Conservation (phyloP, 2,888 invertebrate species). For the Nemotelus nigrinus region DNA sequence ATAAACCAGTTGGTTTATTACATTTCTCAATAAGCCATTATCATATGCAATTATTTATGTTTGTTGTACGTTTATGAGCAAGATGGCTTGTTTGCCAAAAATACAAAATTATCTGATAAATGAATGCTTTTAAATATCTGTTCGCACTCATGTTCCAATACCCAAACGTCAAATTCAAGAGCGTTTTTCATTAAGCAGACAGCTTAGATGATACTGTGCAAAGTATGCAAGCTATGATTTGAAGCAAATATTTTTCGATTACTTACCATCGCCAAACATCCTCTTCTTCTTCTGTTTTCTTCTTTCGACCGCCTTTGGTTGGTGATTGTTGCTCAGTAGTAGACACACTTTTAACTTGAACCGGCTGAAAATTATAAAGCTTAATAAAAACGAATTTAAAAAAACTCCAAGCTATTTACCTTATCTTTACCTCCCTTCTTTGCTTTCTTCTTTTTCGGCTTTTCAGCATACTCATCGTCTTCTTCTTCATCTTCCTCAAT, state of each 20-base stretch:
- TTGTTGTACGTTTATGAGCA: too few species aligned
- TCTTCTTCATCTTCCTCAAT: slow-evolving; percentile 67
- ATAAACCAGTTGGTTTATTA: too few species aligned
- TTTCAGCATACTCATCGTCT: slow-evolving; percentile 69
- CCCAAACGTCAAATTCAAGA: too few species aligned
- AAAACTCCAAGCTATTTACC: not conserved
- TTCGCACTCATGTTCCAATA: too few species aligned
- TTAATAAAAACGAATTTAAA: not conserved
- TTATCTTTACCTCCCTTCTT: slow-evolving; percentile 60
- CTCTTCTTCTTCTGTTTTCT: slow-evolving; percentile 81
- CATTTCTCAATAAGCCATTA: too few species aligned
- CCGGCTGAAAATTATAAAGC: slow-evolving; percentile 1
- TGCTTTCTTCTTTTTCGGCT: slow-evolving; percentile 69
- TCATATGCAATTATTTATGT: too few species aligned
- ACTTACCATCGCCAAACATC: slow-evolving; percentile 93
- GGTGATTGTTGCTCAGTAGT: slow-evolving; percentile 63
- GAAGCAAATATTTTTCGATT: not conserved
- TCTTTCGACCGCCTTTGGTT: slow-evolving; percentile 72
- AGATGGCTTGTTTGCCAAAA: too few species aligned
- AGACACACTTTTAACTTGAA: slow-evolving; percentile 52
- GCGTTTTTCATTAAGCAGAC: too few species aligned
- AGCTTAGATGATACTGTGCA: not conserved
- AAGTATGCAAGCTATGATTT: not conserved
- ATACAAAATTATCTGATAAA: too few species aligned
- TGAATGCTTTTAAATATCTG: too few species aligned